Conservation (phyloP, 1,140 invertebrate genomes). For the Drosophila sp. region DNA sequence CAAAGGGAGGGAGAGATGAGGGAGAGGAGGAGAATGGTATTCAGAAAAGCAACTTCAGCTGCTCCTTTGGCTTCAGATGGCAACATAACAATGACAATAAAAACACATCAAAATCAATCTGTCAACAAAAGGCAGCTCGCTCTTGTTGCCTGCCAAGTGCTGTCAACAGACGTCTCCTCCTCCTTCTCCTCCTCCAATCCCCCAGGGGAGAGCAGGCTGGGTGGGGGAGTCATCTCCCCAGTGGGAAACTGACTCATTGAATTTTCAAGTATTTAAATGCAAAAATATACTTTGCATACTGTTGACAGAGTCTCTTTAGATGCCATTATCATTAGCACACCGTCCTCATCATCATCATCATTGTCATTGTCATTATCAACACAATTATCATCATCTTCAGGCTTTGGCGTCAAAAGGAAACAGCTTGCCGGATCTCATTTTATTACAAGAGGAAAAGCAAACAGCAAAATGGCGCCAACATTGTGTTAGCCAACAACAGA, state of each 20-base stretch:
- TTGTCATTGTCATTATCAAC: slow-evolving; percentile 3
- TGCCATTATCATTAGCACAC: slow-evolving; percentile 69
- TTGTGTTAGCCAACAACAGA: slow-evolving; percentile 42
- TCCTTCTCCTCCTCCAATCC: neutral
- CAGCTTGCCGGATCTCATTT: slow-evolving; percentile 74
- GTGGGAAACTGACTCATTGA: slow-evolving; percentile 38
- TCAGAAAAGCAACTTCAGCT: neutral
- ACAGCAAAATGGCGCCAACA: slow-evolving; percentile 81
- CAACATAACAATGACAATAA: slow-evolving; percentile 76
- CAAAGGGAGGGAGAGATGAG: too few species aligned
- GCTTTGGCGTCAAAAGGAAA: slow-evolving; percentile 44
- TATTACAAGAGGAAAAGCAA: slow-evolving; percentile 81
- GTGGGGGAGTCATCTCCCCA: slow-evolving; percentile 1
- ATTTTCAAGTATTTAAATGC: slow-evolving; percentile 70
- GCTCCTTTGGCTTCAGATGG: slow-evolving; percentile 29
- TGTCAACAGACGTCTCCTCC: slow-evolving; percentile 47
- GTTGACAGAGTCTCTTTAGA: slow-evolving; percentile 14
- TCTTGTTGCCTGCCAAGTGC: slow-evolving; percentile 40
- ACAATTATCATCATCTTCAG: neutral
- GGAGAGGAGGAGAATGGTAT: too few species aligned
- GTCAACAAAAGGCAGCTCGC: slow-evolving; percentile 66
- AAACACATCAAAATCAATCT: slow-evolving; percentile 83
- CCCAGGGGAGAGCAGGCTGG: neutral
- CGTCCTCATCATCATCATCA: slow-evolving; percentile 28
- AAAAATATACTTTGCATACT: slow-evolving; percentile 50